A percentile compares a stretch with the other conserved stretches of the same genome.
phyloP scores from a whole-genome alignment of 2,888 invertebrate species.

The Drosophila eohydei region DNA sequence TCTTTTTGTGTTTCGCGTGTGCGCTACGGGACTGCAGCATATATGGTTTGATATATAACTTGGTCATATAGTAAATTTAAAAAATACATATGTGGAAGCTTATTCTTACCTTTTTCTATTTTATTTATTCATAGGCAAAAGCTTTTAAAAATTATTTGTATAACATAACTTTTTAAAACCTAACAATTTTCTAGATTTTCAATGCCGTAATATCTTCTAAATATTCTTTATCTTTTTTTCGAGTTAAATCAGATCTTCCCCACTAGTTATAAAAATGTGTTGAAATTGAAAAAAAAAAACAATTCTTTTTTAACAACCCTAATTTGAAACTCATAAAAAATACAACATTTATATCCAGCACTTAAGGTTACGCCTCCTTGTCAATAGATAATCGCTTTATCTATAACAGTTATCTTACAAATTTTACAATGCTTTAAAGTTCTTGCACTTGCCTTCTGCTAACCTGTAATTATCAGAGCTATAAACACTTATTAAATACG shows the following conservation, averaged over 20 bases:
- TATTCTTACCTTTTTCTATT: too few species aligned
- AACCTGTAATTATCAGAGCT: background rate
- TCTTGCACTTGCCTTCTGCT: background rate
- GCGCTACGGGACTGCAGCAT: slow-evolving; percentile 38
- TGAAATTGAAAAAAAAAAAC: background rate
- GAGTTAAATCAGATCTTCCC: background rate
- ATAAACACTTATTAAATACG: slow-evolving; percentile 6
- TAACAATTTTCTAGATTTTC: too few species aligned
- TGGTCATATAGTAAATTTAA: background rate
- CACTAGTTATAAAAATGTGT: background rate
- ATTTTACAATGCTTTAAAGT: background rate
- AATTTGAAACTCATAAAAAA: background rate
- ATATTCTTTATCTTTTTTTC: background rate
- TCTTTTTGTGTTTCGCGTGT: slow-evolving; percentile 32
- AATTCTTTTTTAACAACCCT: background rate
- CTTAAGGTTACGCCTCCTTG: background rate
- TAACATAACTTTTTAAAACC: too few species aligned
- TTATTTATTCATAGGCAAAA: too few species aligned
- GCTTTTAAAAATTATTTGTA: too few species aligned
- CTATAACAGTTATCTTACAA: background rate
- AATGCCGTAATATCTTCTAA: too few species aligned
- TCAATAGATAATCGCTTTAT: background rate
- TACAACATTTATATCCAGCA: background rate
- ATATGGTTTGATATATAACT: background rate
- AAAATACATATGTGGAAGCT: too few species aligned